Percentiles rank a stretch among this genome's conserved stretches.
These are phyloP conservation scores for Callipepla squamata DNA, from an alignment of 2,113 vertebrate species.

Conservation along the genomic window DNA sequence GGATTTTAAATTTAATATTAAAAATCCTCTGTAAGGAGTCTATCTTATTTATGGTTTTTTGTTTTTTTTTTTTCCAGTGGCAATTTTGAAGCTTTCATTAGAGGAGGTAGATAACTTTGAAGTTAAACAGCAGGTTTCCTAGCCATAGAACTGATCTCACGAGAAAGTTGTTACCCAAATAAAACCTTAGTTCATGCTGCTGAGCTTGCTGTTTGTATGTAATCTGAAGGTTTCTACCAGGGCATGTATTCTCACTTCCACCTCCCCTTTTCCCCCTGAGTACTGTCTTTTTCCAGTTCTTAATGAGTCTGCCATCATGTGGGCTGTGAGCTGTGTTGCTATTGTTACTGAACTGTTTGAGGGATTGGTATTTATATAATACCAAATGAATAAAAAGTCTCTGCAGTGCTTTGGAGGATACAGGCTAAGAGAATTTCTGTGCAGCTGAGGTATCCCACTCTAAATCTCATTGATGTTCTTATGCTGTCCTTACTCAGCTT, in stretches of 20 bases:
- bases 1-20: not conserved
- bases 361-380: not conserved
- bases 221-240: not conserved
- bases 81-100: not conserved
- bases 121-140: not conserved
- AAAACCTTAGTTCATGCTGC: not conserved
- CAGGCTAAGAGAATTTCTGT: not conserved
- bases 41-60: not conserved
- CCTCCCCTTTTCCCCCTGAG: not conserved
- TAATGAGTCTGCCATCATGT: not conserved
- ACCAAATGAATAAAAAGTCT: not conserved
- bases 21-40: not conserved
- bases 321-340: not conserved
- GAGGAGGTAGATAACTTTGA: not conserved
- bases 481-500: not conserved
- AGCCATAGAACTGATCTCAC: not conserved
- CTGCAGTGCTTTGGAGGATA: not conserved
- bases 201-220: not conserved
- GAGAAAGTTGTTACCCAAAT: not conserved
- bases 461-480: not conserved
- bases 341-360: not conserved
- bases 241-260: not conserved
- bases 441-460: not conserved
- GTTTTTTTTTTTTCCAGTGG: not conserved
- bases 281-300: not conserved